A percentile compares a stretch with the other conserved stretches of the same genome.
Evolutionary conservation across 2,113 vertebrate species (phyloP).

Genomic region (Cranoglanis bouderius): DNA sequence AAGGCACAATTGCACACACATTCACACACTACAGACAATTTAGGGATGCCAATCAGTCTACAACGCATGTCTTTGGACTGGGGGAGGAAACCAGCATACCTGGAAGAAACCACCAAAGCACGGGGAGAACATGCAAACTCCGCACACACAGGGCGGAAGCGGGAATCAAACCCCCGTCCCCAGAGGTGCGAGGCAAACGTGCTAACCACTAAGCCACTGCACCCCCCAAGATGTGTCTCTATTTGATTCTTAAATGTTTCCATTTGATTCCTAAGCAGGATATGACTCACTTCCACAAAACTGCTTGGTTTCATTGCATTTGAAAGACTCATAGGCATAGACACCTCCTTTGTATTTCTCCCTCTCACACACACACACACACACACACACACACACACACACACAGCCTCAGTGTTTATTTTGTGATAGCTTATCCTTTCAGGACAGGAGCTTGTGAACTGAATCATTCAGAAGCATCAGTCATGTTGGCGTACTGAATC

Average conservation of each 20-base stretch:
- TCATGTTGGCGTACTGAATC: slow-evolving; percentile 8
- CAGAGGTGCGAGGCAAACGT: too few relatives aligned
- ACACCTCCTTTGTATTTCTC: not conserved
- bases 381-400: not conserved
- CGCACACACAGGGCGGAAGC: too few relatives aligned
- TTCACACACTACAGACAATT: too few relatives aligned
- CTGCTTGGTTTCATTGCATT: not conserved
- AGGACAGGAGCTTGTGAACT: slow-evolving; percentile 13
- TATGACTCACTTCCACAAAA: not conserved
- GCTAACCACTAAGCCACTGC: too few relatives aligned
- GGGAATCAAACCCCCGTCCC: too few relatives aligned
- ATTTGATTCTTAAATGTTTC: not conserved
- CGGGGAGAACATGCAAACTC: too few relatives aligned
- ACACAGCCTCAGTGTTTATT: not conserved
- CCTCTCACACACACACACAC: slow-evolving; percentile 2
- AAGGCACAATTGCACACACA: too few relatives aligned
- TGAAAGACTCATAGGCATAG: not conserved
- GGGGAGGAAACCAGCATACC: too few relatives aligned
- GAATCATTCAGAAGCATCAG: slow-evolving; percentile 26
- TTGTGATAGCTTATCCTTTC: slow-evolving; percentile 20
- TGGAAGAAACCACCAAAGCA: too few relatives aligned
- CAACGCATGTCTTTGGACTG: too few relatives aligned
- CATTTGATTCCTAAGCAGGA: not conserved
- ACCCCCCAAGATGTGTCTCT: too few relatives aligned
- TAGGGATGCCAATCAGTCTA: too few relatives aligned